These are phyloP conservation scores for Nomada ferruginata DNA, from an alignment of 2,888 invertebrate species.

Conservation along the genomic window DNA sequence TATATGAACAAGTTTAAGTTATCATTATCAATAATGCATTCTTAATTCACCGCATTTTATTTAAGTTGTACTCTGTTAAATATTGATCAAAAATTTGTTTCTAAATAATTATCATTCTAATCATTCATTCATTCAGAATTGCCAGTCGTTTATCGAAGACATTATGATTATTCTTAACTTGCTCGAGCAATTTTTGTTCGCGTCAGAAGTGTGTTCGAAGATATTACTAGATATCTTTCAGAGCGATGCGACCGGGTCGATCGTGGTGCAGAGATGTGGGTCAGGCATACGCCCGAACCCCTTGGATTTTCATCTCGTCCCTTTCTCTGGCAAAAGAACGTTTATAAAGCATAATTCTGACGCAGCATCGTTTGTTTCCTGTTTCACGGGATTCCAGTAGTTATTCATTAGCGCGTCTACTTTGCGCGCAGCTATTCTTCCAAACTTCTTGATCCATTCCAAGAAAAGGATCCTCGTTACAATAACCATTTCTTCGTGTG, in stretches of 20 bases:
- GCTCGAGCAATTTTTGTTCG: constrained; percentile 28
- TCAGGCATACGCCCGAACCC: constrained; percentile 78
- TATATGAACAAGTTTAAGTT: too few relatives aligned
- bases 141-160: too few relatives aligned
- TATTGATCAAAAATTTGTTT: too few relatives aligned
- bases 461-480: background rate
- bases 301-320: constrained; percentile 70
- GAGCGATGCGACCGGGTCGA: constrained; percentile 70
- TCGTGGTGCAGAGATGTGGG: constrained; percentile 78
- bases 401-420: background rate
- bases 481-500: background rate
- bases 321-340: constrained; percentile 44
- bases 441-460: background rate
- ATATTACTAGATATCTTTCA: constrained; percentile 55
- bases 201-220: constrained; percentile 43
- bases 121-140: too few relatives aligned
- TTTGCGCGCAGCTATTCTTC: background rate
- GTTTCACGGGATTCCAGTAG: background rate
- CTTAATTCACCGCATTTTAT: too few relatives aligned
- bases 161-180: background rate
- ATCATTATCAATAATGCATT: too few relatives aligned
- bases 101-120: too few relatives aligned
- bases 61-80: too few relatives aligned
- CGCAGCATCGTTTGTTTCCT: constrained; percentile 8
- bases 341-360: constrained; percentile 20